Percentiles rank a stretch among this genome's conserved stretches.
These are phyloP conservation scores for Hyphantria cunea DNA, from an alignment of 1,140 invertebrate species.

Conservation along the genomic window DNA sequence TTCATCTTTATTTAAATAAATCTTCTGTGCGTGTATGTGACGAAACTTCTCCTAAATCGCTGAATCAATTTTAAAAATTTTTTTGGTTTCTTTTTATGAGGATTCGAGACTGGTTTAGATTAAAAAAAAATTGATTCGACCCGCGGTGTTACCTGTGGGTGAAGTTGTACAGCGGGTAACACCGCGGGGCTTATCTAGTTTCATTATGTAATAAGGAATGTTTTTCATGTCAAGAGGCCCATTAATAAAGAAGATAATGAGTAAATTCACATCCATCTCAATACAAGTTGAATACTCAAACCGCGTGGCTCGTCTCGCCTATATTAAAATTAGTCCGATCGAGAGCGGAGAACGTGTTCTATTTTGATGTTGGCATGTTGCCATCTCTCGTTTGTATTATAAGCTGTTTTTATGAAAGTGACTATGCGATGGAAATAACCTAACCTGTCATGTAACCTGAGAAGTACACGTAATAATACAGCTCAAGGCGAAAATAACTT, in stretches of 20 bases:
- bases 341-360: constrained; percentile 74
- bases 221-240: neutral
- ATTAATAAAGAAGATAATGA: constrained; percentile 46
- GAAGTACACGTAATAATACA: constrained; percentile 53
- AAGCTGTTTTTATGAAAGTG: constrained; percentile 81
- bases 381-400: constrained; percentile 81
- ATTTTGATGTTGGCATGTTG: constrained; percentile 73
- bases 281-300: constrained; percentile 60
- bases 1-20: too few species aligned
- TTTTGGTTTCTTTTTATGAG: too few species aligned
- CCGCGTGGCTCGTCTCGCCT: constrained; percentile 61
- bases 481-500: constrained; percentile 25
- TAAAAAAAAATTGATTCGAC: too few species aligned
- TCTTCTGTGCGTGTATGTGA: too few species aligned
- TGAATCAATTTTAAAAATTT: too few species aligned
- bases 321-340: constrained; percentile 76
- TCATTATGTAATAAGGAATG: neutral
- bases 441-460: constrained; percentile 75
- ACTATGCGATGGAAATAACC: constrained; percentile 79
- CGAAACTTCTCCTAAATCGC: too few species aligned
- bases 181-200: too few species aligned
- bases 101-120: too few species aligned
- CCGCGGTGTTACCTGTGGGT: too few species aligned
- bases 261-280: constrained; percentile 45
- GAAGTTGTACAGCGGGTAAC: too few species aligned